Base-by-base conservation (phyloP, 2,888 invertebrate genomes). In the Oscheius onirici region DNA sequence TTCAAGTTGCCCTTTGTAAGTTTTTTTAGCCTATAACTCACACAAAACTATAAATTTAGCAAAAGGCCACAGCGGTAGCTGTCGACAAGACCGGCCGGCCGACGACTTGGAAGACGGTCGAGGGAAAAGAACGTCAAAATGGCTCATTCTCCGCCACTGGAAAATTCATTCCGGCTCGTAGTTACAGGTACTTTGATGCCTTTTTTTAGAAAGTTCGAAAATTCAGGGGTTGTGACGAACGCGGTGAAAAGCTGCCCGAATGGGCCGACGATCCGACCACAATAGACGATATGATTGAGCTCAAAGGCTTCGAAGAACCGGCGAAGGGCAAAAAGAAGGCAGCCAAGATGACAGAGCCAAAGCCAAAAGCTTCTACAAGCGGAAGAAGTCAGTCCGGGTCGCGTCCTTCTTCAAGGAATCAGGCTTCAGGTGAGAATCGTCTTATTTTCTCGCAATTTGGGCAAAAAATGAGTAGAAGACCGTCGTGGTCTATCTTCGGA, bases 211-310 rank as follows among this genome's bases (percentile, higher is more conserved):
- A 22, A 43, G 22, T 44, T n/a, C 8, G 22, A 26, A 2, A 66
- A 3, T 66, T 55, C 49, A 63, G 61, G 17, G 52, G 71, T 28
- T 61, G 41, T 34, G 74, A 74, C 40, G 79, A 79, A 2, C 76
- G 79, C 52, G 70, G 67, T 6, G 85, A 86, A 69, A 78, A 75
- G 52, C 65, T 86, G n/a, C 87, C 87, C 8, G 87, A 87, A 70
- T 87, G 87, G 87, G 78, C 86, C 44, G 86, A 85, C 28, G 86
- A 85, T 49, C 86, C 87, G n/a, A 78, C 80, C 3, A 83, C 82
- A n/a, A 81, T 83, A 74, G 79, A 81, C 26, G 87, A 87, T 66
- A 78, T 84, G 76, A 87, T 87, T 46, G 86, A 86, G 68, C 72
- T 87, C 61, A 79, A 77, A 46, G 87, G 87, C 66, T 87, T 87